These are phyloP conservation scores for Picus viridis DNA, from an alignment of 2,797 vertebrate species.

Conservation along the genomic window DNA sequence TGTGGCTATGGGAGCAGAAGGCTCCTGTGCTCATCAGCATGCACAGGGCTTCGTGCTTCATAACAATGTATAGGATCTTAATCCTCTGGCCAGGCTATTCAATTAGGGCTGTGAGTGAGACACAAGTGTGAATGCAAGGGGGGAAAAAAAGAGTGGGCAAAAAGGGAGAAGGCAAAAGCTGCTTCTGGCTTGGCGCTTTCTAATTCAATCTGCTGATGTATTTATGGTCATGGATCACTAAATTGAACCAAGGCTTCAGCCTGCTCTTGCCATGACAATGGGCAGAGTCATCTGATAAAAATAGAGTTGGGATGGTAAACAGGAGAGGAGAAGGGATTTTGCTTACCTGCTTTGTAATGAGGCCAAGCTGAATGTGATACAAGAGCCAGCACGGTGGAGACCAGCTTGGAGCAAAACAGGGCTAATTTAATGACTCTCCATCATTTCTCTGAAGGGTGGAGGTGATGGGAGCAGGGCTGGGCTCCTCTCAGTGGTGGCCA, in stretches of 20 bases:
- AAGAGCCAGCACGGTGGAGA: neutral
- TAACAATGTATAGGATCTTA: slow-evolving; percentile 22
- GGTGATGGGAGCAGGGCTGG: too few relatives aligned
- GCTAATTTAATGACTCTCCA: slow-evolving; percentile 2
- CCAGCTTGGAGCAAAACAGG: neutral
- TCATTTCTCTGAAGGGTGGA: neutral
- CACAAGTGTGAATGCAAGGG: slow-evolving; percentile 15
- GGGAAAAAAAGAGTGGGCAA: neutral
- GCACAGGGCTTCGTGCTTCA: neutral
- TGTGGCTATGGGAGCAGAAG: too few relatives aligned
- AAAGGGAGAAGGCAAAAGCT: neutral
- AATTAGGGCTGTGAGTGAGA: slow-evolving; percentile 50
- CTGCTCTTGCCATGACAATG: slow-evolving; percentile 61
- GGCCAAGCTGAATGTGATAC: neutral
- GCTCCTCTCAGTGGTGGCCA: too few relatives aligned
- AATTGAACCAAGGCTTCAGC: slow-evolving; percentile 13
- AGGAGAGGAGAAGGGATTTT: neutral
- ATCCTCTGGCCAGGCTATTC: slow-evolving; percentile 37
- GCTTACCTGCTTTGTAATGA: neutral
- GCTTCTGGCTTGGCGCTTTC: slow-evolving; percentile 13
- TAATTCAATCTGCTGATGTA: slow-evolving; percentile 49
- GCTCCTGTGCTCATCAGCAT: slow-evolving; percentile 23
- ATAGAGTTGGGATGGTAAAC: slow-evolving; percentile 42
- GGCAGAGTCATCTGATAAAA: slow-evolving; percentile 48
- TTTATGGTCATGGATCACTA: slow-evolving; percentile 45